phyloP scores from a whole-genome alignment of 2,797 vertebrate genomes.

The Thalassophryne amazonica region DNA sequence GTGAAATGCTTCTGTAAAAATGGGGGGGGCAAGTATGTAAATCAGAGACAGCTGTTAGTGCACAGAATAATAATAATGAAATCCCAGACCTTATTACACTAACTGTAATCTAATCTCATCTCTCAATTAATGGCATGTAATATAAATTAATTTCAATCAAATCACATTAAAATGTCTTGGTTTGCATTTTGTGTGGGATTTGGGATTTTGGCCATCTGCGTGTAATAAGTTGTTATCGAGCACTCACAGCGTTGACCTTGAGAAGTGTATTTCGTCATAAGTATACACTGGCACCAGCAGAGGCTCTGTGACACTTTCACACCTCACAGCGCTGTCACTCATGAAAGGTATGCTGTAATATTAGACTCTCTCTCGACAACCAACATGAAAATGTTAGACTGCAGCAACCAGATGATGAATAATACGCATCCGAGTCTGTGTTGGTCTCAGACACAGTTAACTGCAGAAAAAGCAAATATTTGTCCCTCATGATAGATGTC shows the following conservation, averaged over 20 bases:
- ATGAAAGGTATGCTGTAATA: constrained; percentile 25
- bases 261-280: not conserved
- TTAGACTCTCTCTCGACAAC: constrained; percentile 12
- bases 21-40: constrained; percentile 18
- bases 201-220: not conserved
- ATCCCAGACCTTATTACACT: not conserved
- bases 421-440: constrained; percentile 15
- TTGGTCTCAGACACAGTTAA: constrained; percentile 11
- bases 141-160: not conserved
- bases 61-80: constrained; percentile 4
- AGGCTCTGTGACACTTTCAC: constrained; percentile 4
- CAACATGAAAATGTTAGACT: constrained; percentile 16
- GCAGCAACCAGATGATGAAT: constrained; percentile 15
- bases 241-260: not conserved
- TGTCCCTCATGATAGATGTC: constrained; percentile 13
- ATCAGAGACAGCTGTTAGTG: constrained; percentile 12
- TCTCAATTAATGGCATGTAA: not conserved
- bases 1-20: constrained; percentile 27
- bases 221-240: not conserved
- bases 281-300: not conserved
- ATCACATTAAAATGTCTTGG: not conserved
- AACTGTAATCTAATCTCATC: constrained; percentile 11
- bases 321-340: constrained; percentile 5
- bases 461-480: constrained; percentile 16
- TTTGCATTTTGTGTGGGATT: not conserved